Conservation (phyloP, 2,797 vertebrate genomes). For the Chelonia mydas region DNA sequence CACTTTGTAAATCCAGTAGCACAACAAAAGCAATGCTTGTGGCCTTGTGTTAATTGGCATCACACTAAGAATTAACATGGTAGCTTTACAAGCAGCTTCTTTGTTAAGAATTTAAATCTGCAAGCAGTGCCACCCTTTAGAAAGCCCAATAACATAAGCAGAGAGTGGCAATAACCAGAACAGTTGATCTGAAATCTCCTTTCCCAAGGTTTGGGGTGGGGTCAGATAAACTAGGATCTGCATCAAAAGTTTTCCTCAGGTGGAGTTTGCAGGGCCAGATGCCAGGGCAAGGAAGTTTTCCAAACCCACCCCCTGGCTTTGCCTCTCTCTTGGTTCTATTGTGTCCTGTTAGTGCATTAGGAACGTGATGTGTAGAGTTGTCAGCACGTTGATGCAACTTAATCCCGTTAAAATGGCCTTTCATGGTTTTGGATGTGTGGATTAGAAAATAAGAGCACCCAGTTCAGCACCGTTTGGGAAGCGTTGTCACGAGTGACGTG, state of each 20-base stretch:
- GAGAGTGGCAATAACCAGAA: constrained; percentile 56
- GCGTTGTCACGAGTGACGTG: not conserved
- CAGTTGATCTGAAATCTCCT: not conserved
- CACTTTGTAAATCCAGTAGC: not conserved
- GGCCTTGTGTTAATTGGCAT: constrained; percentile 39
- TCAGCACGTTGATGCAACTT: not conserved
- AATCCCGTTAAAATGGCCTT: constrained; percentile 3
- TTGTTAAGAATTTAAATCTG: not conserved
- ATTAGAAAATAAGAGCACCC: constrained; percentile 21
- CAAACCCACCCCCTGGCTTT: constrained; percentile 10
- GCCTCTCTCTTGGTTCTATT: not conserved
- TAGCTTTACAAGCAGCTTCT: constrained; percentile 42
- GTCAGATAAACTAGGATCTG: not conserved
- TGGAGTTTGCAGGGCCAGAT: not conserved
- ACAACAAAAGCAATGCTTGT: not conserved
- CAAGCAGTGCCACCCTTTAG: constrained; percentile 32
- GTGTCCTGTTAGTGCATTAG: constrained; percentile 41
- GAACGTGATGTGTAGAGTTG: not conserved
- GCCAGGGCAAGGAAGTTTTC: fast-evolving
- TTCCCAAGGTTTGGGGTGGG: not conserved
- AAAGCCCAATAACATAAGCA: not conserved
- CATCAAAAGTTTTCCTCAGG: not conserved
- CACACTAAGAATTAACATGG: not conserved
- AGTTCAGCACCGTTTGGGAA: constrained; percentile 5
- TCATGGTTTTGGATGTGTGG: not conserved